Percentiles rank a stretch among this genome's conserved stretches.
phyloP scores from a whole-genome alignment of 2,797 vertebrate species.

The Hemitrygon akajei region DNA sequence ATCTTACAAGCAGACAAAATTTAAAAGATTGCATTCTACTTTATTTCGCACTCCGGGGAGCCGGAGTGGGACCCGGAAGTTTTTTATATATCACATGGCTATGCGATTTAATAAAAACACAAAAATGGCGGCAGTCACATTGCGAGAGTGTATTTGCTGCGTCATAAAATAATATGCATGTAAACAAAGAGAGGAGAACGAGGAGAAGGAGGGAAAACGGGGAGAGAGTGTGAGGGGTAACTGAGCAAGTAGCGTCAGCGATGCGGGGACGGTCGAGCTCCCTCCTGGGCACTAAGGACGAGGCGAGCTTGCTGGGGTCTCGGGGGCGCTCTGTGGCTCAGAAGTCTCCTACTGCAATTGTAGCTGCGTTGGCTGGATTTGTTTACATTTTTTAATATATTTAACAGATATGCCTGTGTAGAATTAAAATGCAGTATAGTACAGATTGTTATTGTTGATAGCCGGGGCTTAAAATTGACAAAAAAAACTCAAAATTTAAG shows the following conservation, averaged over 20 bases:
- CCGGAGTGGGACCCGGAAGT: slow-evolving; percentile 62
- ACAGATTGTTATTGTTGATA: background rate
- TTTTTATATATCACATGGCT: slow-evolving; percentile 81
- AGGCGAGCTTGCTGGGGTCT: background rate
- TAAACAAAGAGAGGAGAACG: slow-evolving; percentile 61
- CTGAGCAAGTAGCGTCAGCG: background rate
- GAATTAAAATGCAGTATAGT: background rate
- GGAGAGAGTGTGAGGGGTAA: slow-evolving; percentile 25
- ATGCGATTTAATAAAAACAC: slow-evolving; percentile 87
- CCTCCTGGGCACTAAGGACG: background rate
- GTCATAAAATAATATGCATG: slow-evolving; percentile 80
- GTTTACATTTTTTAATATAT: background rate
- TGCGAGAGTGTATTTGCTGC: slow-evolving; percentile 78
- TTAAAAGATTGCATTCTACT: background rate
- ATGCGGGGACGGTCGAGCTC: background rate
- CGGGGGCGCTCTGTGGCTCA: background rate
- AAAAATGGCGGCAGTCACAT: slow-evolving; percentile 96
- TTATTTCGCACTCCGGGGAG: background rate
- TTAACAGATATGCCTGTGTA: background rate
- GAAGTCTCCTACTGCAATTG: background rate
- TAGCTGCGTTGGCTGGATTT: background rate
- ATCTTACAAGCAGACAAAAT: background rate
- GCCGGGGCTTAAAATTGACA: background rate
- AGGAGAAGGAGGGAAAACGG: slow-evolving; percentile 51
- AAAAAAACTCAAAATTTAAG: background rate